A percentile compares a stretch with the other conserved stretches of the same genome.
Conservation (phyloP, 2,888 invertebrate species). For the Eupithecia pulchellata region DNA sequence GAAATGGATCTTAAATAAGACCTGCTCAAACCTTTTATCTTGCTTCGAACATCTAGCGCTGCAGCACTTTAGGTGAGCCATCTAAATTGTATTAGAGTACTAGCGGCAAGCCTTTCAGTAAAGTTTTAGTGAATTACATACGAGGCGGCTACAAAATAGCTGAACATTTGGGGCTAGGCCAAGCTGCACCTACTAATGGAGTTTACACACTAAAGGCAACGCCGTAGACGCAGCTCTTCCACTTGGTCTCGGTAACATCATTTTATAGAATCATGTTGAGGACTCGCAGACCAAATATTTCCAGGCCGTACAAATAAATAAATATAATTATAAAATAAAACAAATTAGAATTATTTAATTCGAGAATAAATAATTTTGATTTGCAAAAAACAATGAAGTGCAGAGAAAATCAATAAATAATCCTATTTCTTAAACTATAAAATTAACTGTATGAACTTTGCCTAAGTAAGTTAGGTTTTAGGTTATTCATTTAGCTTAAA, state of each 20-base stretch:
- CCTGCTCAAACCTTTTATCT: conserved; percentile 1
- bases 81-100: conserved; percentile 27
- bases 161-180: conserved; percentile 34
- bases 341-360: too few relatives aligned
- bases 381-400: too few relatives aligned
- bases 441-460: too few relatives aligned
- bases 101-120: conserved; percentile 30
- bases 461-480: too few relatives aligned
- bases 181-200: conserved; percentile 16
- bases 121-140: conserved; percentile 34
- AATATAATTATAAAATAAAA: too few relatives aligned
- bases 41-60: background rate
- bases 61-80: conserved; percentile 20
- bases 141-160: conserved; percentile 26
- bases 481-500: too few relatives aligned
- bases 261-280: background rate
- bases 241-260: background rate
- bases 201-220: background rate
- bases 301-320: too few relatives aligned
- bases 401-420: too few relatives aligned
- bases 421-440: too few relatives aligned
- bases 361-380: too few relatives aligned
- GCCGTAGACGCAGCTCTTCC: background rate
- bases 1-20: background rate
- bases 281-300: too few relatives aligned